Conservation (phyloP, 2,113 vertebrate species). For the Polypterus bichir region DNA sequence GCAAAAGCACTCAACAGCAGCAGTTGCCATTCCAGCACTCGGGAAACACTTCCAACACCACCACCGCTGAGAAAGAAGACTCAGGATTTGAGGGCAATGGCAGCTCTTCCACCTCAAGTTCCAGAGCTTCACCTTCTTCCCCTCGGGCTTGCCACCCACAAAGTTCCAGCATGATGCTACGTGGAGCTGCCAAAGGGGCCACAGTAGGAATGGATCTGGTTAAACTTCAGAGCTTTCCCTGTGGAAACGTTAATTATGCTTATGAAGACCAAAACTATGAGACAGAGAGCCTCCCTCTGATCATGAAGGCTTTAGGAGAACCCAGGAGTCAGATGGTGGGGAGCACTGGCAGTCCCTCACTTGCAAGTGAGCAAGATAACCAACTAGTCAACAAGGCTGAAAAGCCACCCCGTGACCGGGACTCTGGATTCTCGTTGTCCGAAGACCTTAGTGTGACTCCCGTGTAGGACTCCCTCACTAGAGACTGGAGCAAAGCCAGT, state of each 20-base stretch:
- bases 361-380: constrained; percentile 45
- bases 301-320: constrained; percentile 36
- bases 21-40: constrained; percentile 54
- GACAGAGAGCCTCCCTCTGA: constrained; percentile 41
- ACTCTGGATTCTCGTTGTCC: constrained; percentile 68
- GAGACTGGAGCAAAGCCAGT: too few relatives aligned
- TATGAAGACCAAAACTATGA: constrained; percentile 59
- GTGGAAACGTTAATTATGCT: constrained; percentile 76
- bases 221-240: constrained; percentile 73
- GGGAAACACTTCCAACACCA: constrained; percentile 15
- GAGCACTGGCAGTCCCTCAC: background rate
- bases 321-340: constrained; percentile 36
- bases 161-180: constrained; percentile 23
- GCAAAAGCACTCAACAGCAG: constrained; percentile 43
- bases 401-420: constrained; percentile 59
- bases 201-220: constrained; percentile 47
- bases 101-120: constrained; percentile 31
- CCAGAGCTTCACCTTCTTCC: constrained; percentile 38
- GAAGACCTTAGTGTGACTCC: constrained; percentile 73
- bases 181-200: constrained; percentile 22
- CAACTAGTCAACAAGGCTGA: constrained; percentile 53
- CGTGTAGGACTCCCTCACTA: constrained; percentile 34
- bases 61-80: constrained; percentile 40
- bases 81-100: constrained; percentile 40
- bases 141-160: constrained; percentile 31